phyloP scores from a whole-genome alignment of 2,797 vertebrate species.

The Taenioides sp. region DNA sequence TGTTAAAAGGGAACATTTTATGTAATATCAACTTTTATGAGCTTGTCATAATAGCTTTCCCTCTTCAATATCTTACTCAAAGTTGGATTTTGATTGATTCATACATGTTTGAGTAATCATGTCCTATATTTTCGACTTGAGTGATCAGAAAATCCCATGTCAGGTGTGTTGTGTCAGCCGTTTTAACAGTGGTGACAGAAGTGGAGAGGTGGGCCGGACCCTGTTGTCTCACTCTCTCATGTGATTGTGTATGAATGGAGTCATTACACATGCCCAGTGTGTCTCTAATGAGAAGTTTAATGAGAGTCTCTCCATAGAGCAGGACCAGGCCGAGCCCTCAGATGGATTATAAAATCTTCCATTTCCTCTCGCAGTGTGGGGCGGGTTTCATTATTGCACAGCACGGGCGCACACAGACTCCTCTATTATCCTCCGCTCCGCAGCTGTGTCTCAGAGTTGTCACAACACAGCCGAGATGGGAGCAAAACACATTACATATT shows the following conservation, averaged over 20 bases:
- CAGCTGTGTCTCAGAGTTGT: constrained; percentile 43
- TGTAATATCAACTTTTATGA: no score
- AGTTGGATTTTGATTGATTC: no score
- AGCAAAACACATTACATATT: constrained; percentile 42
- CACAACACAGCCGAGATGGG: constrained; percentile 28
- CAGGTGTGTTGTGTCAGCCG: constrained; percentile 39
- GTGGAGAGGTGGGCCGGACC: constrained; percentile 32
- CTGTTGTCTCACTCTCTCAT: constrained; percentile 51
- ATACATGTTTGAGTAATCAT: no score
- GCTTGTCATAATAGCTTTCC: no score
- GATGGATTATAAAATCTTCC: constrained; percentile 72
- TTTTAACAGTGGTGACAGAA: constrained; percentile 48
- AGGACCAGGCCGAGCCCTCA: constrained; percentile 62
- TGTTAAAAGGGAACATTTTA: background rate
- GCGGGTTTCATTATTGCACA: constrained; percentile 65
- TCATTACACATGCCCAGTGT: constrained; percentile 74
- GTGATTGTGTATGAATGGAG: constrained; percentile 71
- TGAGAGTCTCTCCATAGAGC: constrained; percentile 66
- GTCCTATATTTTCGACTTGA: no score
- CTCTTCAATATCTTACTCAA: no score
- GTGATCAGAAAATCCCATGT: background rate
- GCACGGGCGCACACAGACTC: constrained; percentile 46
- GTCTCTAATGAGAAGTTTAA: constrained; percentile 80
- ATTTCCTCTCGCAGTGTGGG: constrained; percentile 71
- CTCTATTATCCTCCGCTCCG: constrained; percentile 50